These are phyloP conservation scores for Isurus oxyrinchus DNA, from an alignment of 2,113 vertebrate genomes.

Conservation along the genomic window DNA sequence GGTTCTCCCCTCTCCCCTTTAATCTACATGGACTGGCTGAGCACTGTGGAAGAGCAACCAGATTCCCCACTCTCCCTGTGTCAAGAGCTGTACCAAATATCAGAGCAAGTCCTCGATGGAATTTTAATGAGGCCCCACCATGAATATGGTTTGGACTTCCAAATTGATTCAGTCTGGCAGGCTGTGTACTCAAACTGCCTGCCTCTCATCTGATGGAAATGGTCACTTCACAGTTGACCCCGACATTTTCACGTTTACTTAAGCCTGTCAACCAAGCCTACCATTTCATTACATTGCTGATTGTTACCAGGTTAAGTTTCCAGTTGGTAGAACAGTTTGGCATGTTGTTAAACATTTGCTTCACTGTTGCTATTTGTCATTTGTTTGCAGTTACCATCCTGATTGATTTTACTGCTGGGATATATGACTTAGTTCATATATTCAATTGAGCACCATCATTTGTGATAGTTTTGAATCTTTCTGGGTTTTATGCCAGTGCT, in stretches of 20 bases:
- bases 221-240: background rate
- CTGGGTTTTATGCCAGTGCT: background rate
- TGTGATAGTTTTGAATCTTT: background rate
- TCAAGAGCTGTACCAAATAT: background rate
- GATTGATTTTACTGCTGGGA: background rate
- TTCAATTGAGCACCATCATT: background rate
- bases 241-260: background rate
- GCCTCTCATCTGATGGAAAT: background rate
- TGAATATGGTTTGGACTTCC: background rate
- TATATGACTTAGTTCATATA: background rate
- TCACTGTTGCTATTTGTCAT: background rate
- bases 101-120: background rate
- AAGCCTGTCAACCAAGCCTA: background rate
- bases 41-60: background rate
- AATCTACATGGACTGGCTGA: background rate
- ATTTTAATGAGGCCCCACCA: background rate
- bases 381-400: background rate
- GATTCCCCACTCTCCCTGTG: background rate
- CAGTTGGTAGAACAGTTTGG: background rate
- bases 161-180: background rate
- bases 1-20: no score
- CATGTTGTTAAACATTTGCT: background rate
- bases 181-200: background rate
- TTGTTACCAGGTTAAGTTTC: background rate
- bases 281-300: background rate